phyloP scores from a whole-genome alignment of 2,888 invertebrate genomes.

The Labia minor region DNA sequence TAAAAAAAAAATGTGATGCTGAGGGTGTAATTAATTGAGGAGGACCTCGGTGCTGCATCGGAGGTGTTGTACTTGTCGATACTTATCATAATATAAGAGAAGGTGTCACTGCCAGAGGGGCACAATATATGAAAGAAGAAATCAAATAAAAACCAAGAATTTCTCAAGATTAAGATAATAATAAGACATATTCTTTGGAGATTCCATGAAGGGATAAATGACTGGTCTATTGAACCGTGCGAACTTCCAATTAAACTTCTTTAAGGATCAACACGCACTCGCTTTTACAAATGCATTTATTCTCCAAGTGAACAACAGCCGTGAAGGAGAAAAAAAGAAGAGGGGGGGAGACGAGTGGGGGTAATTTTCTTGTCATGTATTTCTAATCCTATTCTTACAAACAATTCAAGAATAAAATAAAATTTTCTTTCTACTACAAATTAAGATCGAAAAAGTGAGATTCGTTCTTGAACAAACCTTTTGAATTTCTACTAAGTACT shows the following conservation, averaged over 20 bases:
- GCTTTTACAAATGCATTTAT: not conserved
- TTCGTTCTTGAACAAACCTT: too few relatives aligned
- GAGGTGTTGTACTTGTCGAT: not conserved
- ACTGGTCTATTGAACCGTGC: not conserved
- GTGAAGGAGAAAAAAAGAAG: not conserved
- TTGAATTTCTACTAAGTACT: too few relatives aligned
- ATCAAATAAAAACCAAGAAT: not conserved
- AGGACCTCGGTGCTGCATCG: not conserved
- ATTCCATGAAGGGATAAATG: not conserved
- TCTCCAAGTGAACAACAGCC: not conserved
- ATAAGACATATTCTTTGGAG: not conserved
- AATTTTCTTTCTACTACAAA: too few relatives aligned
- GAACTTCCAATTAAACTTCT: not conserved
- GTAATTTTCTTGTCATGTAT: too few relatives aligned
- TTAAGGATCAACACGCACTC: not conserved
- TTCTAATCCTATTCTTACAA: too few relatives aligned
- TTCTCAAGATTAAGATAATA: not conserved
- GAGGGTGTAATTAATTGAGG: too few relatives aligned
- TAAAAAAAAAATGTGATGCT: too few relatives aligned
- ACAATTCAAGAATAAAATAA: too few relatives aligned
- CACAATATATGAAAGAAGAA: not conserved
- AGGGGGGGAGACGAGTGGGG: too few relatives aligned
- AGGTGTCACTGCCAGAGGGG: not conserved
- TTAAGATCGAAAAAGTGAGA: too few relatives aligned
- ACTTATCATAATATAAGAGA: constrained; percentile 1